Evolutionary conservation across 2,888 invertebrate genomes (phyloP), one percentile per base, ranked within the genome.

Genomic region (Nephrotoma guestfalica): DNA sequence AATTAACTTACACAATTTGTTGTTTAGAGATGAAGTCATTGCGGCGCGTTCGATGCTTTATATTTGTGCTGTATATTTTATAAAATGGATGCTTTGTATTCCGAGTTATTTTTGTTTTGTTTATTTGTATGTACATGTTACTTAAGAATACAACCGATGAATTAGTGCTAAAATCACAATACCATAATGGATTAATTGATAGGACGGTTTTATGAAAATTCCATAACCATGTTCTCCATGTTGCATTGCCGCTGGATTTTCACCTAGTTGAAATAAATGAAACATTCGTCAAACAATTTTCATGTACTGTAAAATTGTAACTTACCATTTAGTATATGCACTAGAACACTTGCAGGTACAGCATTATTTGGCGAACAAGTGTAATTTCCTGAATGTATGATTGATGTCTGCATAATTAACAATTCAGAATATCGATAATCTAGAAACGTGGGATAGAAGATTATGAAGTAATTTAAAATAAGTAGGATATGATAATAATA

Each of bases 291-390:
- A 71, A 30, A 71, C 7, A 9, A 11, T 30, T 30, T 30, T 30
- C 30, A 3, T 30, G 0, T 30, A 30, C 30, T 3, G 30, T 30
- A 30, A 30, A 30, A 3, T 30, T 30, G 2, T 47, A 7, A 91
- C 94, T 93, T 91, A 96, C 96, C 96, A 92, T 97, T 97, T 90
- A 97, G 95, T 91, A 97, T 96, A 92, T 97, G 97, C 89, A 97
- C 96, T 92, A 96, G 94, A 89, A 96, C 96, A 90, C 96, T 96
- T 88, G 96, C 97, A 4, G 96, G 96, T 87, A 96, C 95, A 7
- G 97, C 97, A 91, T 97, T 97, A 90, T 96, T 96, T 4, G 97
- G 97, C 87, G 96, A 95, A 91, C 97, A 97, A 47, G 96, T 96
- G 91, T 97, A 97, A 91, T 97, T 97, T 11, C 97, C 97, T 11